Base-by-base conservation (phyloP, 2,888 invertebrate genomes). In the Metalampra italica region DNA sequence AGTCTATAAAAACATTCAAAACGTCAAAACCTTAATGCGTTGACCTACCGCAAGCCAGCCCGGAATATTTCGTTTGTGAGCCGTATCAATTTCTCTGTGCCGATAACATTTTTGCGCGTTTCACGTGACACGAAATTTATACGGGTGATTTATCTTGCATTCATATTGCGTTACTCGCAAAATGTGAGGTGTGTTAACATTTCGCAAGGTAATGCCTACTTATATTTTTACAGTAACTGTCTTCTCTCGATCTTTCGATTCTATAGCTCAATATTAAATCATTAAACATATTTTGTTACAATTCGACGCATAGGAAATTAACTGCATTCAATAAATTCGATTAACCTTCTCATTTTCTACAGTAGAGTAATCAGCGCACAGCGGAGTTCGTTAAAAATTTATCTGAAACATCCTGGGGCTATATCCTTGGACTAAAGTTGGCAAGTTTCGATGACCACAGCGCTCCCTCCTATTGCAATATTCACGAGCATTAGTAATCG, bases 71-170 rank as follows among this genome's bases (percentile, higher is more conserved):
- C 75, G 73, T 75, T 70, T 71, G 66, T 66, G 62, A 62, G 66
- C 71, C 43, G 43, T 82, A 87, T 85, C 84, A 83, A 83, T 85
- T 78, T 71, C 78, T 77, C 78, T 69, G 71, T 60, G 66, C 75
- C 78, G 85, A 88, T 86, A 86, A 84, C 78, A 83, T 85, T 87
- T 85, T 85, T 87, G 78, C 78, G 74, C 71, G 79, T 78, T 75
- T 54, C 82, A 85, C 85, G 85, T 87, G 88, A 87, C 85, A 65
- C 68, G 82, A 81, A 86, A 87, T 87, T 87, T 82, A 86, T 87
- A 80, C 79, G 78, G 75, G 71, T 77, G 79, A 88, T 88, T 86
- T 85, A 84, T 88, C 85, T 80, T 75, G 76, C 78, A 82, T 84
- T 86, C 86, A 80, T 80, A 82, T 86, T 80, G 78, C 75, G 75